phyloP scores from a whole-genome alignment of 1,140 invertebrate genomes.

The Cydia fagiglandana region DNA sequence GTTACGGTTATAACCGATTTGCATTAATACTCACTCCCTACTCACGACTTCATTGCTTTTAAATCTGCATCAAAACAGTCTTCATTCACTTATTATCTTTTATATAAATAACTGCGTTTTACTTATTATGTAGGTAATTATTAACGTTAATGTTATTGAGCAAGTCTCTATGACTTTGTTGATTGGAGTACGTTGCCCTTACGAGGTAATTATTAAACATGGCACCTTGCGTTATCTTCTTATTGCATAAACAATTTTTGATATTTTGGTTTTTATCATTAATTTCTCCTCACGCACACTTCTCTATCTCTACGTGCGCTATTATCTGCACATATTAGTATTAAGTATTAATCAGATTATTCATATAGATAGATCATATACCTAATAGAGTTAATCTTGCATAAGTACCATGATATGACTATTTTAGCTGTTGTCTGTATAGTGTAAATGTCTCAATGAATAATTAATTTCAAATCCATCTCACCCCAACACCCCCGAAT shows the following conservation, averaged over 20 bases:
- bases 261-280: constrained; percentile 27
- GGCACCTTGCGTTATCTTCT: constrained; percentile 27
- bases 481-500: no score
- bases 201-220: neutral
- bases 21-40: no score
- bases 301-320: constrained; percentile 21
- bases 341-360: constrained; percentile 30
- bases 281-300: constrained; percentile 17
- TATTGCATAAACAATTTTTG: constrained; percentile 7
- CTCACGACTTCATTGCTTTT: constrained; percentile 22
- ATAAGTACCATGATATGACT: constrained; percentile 1
- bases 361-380: constrained; percentile 2
- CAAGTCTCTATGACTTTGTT: constrained; percentile 26
- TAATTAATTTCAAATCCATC: no score
- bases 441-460: no score
- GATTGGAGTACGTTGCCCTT: constrained; percentile 26
- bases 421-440: neutral
- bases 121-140: neutral
- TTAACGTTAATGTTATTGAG: constrained; percentile 25
- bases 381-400: constrained; percentile 12
- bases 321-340: constrained; percentile 22
- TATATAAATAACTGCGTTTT: constrained; percentile 12
- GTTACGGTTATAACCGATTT: no score
- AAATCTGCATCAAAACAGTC: constrained; percentile 28
- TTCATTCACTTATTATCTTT: constrained; percentile 19